phyloP scores from a whole-genome alignment of 2,888 invertebrate genomes.

The Caenorhabditis virilis region DNA sequence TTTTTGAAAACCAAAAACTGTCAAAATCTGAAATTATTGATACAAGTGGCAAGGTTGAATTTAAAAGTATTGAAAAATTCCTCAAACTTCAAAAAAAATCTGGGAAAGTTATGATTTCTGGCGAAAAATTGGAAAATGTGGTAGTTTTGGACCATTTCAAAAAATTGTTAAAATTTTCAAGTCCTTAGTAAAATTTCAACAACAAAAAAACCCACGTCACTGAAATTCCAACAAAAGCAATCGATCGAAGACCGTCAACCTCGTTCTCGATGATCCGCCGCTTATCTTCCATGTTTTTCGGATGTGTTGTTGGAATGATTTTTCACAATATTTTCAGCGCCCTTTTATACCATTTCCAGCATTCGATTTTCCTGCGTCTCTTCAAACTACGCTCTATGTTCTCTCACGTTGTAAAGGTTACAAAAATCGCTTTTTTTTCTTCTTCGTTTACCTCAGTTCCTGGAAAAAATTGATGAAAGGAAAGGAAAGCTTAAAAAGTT shows the following conservation, averaged over 20 bases:
- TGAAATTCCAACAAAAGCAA: conserved; percentile 37
- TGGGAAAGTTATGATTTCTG: background rate
- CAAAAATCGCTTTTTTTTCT: too few relatives aligned
- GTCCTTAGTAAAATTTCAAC: too few relatives aligned
- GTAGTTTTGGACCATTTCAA: background rate
- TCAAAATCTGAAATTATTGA: background rate
- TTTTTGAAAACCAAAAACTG: too few relatives aligned
- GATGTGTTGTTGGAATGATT: too few relatives aligned
- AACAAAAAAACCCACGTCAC: conserved; percentile 30
- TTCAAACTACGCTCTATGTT: too few relatives aligned
- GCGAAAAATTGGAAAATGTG: background rate
- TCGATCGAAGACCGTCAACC: conserved; percentile 30
- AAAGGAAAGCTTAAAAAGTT: too few relatives aligned
- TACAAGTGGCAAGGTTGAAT: background rate
- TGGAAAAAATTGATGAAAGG: too few relatives aligned
- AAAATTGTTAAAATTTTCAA: too few relatives aligned
- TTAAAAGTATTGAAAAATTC: background rate
- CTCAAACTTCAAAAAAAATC: too few relatives aligned
- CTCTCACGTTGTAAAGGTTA: too few relatives aligned
- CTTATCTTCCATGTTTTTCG: conserved; percentile 32
- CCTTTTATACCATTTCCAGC: background rate
- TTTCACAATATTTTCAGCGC: background rate
- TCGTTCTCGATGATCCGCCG: conserved; percentile 29
- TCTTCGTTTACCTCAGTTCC: too few relatives aligned
- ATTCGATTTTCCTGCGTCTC: background rate